Evolutionary conservation across 2,888 invertebrate species (phyloP), one percentile per base, ranked within the genome.

Genomic region (Melinaea marsaeus): DNA sequence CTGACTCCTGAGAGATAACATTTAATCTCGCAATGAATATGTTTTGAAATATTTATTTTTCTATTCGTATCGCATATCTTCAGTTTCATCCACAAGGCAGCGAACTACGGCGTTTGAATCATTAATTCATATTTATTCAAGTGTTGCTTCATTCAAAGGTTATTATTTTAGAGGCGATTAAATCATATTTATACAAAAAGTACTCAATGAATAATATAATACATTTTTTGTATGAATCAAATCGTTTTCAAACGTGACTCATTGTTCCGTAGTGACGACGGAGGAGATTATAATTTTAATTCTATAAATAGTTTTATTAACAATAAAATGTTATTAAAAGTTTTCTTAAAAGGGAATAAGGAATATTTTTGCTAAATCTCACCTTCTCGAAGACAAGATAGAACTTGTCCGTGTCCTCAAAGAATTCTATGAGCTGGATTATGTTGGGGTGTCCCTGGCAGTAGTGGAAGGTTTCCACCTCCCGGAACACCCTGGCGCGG

Each of bases 401-500:
- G 91, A 98, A 99, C 91, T 95, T 95, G 89, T 97, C 97, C 79
- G 97, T 97, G 92, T 98, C 98, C 91, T 99, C 98, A 88, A 98
- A 97, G 92, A 97, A 97, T 88, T 99, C 99, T 78, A 97, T 95
- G 87, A 99, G 94, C 91, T 99, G 98, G 84, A 99, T 96, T 89
- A 99, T 98, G 88, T 99, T 98, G 69, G 97, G 96, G 92, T 99
- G 98, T 75, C 97, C 97, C 90, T 97, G 96, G 91, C 99, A 99
- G 91, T 98, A 96, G 91, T 98, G 97, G 93, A 99, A 99, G 73
- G 98, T 99, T 92, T 99, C 99, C 80, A 99, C 98, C 91, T 99
- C 99, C 77, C 98, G 97, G 92, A 99, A 97, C 77, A 99, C 97
- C 81, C 99, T 94, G 79, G 95, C 96, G 76, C 99, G 94, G 79